phyloP scores from a whole-genome alignment of 1,140 invertebrate genomes.

The Hetaerina americana region DNA sequence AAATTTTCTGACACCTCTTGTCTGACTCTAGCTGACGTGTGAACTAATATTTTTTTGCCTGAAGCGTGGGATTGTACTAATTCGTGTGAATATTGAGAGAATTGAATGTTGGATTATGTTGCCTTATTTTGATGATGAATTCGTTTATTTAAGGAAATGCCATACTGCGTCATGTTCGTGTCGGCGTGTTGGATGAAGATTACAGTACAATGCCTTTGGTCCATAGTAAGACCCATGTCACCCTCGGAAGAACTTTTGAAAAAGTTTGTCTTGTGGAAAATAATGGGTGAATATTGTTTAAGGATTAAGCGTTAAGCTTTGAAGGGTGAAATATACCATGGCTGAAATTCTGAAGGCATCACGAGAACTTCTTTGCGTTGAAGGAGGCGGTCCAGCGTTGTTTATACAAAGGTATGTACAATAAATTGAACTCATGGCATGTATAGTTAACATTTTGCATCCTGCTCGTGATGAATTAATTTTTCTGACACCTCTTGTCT shows the following conservation, averaged over 20 bases:
- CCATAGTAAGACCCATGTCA: conserved; percentile 95
- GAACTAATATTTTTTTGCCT: conserved; percentile 7
- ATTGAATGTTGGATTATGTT: no score
- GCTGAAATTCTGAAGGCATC: conserved; percentile 99
- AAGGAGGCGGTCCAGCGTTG: conserved; percentile 96
- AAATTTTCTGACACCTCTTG: conserved; percentile 73
- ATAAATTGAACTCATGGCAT: background rate
- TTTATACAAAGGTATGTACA: conserved; percentile 84
- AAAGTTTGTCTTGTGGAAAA: conserved; percentile 98
- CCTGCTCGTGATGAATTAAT: conserved; percentile 29
- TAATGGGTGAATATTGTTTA: conserved; percentile 97
- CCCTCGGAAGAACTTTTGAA: conserved; percentile 96
- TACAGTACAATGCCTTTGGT: conserved; percentile 88
- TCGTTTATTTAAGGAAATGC: conserved; percentile 72
- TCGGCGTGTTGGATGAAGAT: conserved; percentile 87
- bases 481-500: conserved; percentile 70
- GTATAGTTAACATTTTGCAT: conserved; percentile 10
- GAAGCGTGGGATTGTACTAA: background rate
- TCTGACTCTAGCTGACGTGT: conserved; percentile 39
- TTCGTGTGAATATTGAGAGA: background rate
- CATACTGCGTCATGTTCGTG: conserved; percentile 88
- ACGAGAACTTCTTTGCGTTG: conserved; percentile 89
- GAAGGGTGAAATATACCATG: conserved; percentile 95
- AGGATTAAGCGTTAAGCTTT: conserved; percentile 98
- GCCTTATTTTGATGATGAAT: no score